Base-by-base conservation (phyloP, 2,797 vertebrate species). In the Lagorchestes hirsutus region DNA sequence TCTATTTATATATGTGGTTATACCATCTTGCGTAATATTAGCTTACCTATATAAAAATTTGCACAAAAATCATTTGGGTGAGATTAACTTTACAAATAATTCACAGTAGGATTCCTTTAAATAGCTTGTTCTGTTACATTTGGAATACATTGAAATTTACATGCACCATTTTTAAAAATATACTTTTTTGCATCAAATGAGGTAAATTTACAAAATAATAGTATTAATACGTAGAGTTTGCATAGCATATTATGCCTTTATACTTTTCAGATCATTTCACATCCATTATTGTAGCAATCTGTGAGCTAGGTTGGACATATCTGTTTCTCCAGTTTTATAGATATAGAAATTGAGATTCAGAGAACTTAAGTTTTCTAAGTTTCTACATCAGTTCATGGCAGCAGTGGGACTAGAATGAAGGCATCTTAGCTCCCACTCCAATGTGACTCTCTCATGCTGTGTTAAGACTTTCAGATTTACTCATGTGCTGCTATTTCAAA, bases 161-260 rank as follows among this genome's bases (percentile, higher is more conserved):
- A 57, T 92, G 16, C n/a, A 93, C 11, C 24, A 62, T 82, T 82
- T 95, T 97, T 95, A 13, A 87, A 92, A 97, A 55, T 58, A 57
- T 16, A 12, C 52, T 56, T 12, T 94, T 18, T 91, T 56, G 2
- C 52, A 91, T 52, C 67, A 94, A 92, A 1, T 87, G 31, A 12
- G 34, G 57, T 94, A 28, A 82, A 87, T 56, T 93, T 92, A 82
- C 57, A 91, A 92, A 91, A 29, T 62, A 96, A 93, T 54, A 46
- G 24, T 93, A 94, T 50, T 74, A 58, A 95, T 28, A 29, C 28
- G 67, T 91, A 55, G 91, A 27, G 1, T 40, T 74, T 40, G 22
- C n/a, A 82, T 82, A 82, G 67, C n/a, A 46, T 16, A 34, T 50
- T 10, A 90, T 74, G 28, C 91, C 27, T 29, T 82, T 57, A 2